Evolutionary conservation across 1,140 invertebrate species (phyloP).

Genomic region (Sesamia nonagrioides): DNA sequence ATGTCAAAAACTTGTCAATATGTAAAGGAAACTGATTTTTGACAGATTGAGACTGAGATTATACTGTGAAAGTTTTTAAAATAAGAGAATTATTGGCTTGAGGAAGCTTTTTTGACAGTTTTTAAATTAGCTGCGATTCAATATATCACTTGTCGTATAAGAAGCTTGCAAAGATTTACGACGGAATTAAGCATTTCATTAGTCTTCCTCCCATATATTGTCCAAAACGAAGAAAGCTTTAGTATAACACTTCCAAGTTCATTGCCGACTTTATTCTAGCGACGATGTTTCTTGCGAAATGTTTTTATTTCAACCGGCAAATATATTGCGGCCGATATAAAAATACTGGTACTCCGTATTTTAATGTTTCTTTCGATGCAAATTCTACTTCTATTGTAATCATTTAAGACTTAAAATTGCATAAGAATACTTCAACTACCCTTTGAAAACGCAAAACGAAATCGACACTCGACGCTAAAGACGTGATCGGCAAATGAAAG

Average conservation of each 20-base stretch:
- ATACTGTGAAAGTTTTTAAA: too few species aligned
- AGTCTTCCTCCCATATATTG: background rate
- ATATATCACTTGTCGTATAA: too few species aligned
- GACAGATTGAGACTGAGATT: too few species aligned
- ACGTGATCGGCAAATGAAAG: constrained; percentile 56
- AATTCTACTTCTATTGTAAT: constrained; percentile 22
- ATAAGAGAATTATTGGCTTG: too few species aligned
- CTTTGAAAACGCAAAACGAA: constrained; percentile 50
- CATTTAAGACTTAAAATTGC: constrained; percentile 37
- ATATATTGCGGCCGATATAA: constrained; percentile 46
- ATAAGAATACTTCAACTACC: background rate
- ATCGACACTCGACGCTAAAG: constrained; percentile 32
- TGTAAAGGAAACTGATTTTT: too few species aligned
- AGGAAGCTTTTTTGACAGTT: too few species aligned
- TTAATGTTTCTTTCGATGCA: constrained; percentile 17
- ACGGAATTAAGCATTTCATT: background rate
- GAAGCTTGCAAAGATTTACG: background rate
- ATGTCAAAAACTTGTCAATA: too few species aligned
- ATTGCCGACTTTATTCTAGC: background rate
- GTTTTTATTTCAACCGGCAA: constrained; percentile 34
- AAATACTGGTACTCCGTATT: constrained; percentile 17
- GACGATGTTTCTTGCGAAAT: constrained; percentile 19
- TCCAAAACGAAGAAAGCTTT: background rate
- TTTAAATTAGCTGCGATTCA: too few species aligned
- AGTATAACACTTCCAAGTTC: background rate